These are phyloP conservation scores for Xylota sylvarum DNA, from an alignment of 2,888 invertebrate species.

Conservation along the genomic window DNA sequence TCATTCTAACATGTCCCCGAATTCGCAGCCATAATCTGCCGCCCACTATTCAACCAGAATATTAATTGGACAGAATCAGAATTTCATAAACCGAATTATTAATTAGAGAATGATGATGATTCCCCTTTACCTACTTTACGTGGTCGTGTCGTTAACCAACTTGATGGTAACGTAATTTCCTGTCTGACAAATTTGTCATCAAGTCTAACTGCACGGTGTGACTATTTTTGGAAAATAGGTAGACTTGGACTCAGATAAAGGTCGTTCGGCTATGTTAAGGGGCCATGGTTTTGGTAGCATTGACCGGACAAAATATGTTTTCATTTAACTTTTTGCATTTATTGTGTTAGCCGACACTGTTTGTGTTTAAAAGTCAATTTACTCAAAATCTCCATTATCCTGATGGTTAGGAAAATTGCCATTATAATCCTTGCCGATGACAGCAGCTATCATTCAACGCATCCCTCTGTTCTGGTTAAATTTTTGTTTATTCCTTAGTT, in stretches of 20 bases:
- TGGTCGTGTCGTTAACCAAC: conserved; percentile 22
- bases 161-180: conserved; percentile 19
- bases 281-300: too few species aligned
- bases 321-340: too few species aligned
- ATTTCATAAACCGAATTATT: conserved; percentile 43
- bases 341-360: too few species aligned
- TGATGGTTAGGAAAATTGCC: neutral
- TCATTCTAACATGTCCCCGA: neutral
- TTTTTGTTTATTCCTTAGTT: neutral
- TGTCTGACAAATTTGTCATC: conserved; percentile 13
- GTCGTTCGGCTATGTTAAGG: conserved; percentile 5
- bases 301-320: too few species aligned
- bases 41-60: conserved; percentile 43
- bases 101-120: conserved; percentile 49
- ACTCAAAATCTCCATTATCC: neutral
- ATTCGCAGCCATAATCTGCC: conserved; percentile 26
- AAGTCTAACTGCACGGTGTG: conserved; percentile 15
- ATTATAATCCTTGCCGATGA: conserved; percentile 1
- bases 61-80: conserved; percentile 38
- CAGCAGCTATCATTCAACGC: neutral
- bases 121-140: conserved; percentile 57
- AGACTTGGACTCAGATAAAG: conserved; percentile 1
- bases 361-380: too few species aligned
- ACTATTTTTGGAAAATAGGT: conserved; percentile 9
- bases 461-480: conserved; percentile 1